Evolutionary conservation across 2,113 vertebrate genomes (phyloP).

Genomic region (Pteruthius melanotis): DNA sequence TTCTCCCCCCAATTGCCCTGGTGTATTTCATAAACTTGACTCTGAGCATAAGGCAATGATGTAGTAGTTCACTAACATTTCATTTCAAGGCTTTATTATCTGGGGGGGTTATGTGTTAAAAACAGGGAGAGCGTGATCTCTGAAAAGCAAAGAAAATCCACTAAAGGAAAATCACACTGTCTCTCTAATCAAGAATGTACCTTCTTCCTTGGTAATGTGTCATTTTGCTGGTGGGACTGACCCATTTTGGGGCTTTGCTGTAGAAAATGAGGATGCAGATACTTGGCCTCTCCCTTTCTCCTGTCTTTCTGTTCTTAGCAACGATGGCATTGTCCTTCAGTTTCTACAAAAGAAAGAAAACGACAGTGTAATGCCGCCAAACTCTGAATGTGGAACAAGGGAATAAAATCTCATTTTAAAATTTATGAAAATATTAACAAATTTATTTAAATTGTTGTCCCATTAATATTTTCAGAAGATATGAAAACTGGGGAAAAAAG

Average conservation of each 20-base stretch:
- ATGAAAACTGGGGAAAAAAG: neutral
- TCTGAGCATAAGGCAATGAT: neutral
- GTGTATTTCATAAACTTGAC: neutral
- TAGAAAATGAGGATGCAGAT: neutral
- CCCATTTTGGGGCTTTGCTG: neutral
- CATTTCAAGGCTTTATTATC: neutral
- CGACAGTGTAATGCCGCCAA: neutral
- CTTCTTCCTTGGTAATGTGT: neutral
- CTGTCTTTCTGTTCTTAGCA: neutral
- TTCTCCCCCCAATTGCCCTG: rapidly evolving
- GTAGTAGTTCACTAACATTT: neutral
- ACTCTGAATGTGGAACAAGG: neutral
- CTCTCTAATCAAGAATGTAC: neutral
- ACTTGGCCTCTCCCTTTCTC: neutral
- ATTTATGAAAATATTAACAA: neutral
- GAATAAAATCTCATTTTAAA: neutral
- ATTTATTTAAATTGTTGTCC: neutral
- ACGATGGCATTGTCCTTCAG: neutral
- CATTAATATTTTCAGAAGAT: neutral
- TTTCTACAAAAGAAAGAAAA: neutral
- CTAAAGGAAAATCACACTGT: neutral
- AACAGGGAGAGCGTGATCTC: neutral
- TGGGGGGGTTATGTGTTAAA: neutral
- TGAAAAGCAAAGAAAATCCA: neutral
- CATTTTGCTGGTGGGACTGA: neutral